Evolutionary conservation across 2,797 vertebrate genomes (phyloP), one percentile per base, ranked within the genome.

Genomic region (Ctenosaura bakeri): DNA sequence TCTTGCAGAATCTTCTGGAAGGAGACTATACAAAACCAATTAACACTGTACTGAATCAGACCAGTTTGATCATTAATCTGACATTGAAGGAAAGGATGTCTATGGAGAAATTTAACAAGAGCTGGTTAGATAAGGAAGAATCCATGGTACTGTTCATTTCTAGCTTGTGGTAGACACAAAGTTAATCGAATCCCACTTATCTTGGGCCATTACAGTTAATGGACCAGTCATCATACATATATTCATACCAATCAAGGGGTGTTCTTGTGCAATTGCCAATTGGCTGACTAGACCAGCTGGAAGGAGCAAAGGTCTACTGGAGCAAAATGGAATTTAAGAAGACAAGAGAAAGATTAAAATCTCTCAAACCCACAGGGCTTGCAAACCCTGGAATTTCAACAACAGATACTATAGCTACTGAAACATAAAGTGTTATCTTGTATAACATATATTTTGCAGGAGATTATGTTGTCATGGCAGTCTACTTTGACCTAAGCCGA

Each of bases 401-500:
- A 80, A 35, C 38, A 22, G 0, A 35, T 0, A 24, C 35, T 89
- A 71, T 90, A 50, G 50, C 16, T n/a, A 2, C 20, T 13, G 12
- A 0, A 0, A 73, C 92, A 52, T 77, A 79, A 87, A 10, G 14
- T 4, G 1, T 38, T 78, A 0, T 64, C 74, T 38, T 86, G 0
- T 59, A 35, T 94, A 64, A 83, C 89, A 38, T 56, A 90, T 96
- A 6, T 95, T 73, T 97, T 95, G 38, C 96, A 99, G 99, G 99
- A 88, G 99, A 99, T 96, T 99, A 99, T 0, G 98, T 99, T 94
- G 99, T 99, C 94, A 98, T 99, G 98, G 98, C 98, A 3, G 99
- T 99, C 90, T 99, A 98, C 97, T 99, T 99, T 92, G 99, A 99
- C 94, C 97, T 99, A 96, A 99, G 99, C 97, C 98, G 99, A 96